Evolutionary conservation across 1,140 invertebrate species (phyloP), one percentile per base, ranked within the genome.

Genomic region (Triops longicaudatus): DNA sequence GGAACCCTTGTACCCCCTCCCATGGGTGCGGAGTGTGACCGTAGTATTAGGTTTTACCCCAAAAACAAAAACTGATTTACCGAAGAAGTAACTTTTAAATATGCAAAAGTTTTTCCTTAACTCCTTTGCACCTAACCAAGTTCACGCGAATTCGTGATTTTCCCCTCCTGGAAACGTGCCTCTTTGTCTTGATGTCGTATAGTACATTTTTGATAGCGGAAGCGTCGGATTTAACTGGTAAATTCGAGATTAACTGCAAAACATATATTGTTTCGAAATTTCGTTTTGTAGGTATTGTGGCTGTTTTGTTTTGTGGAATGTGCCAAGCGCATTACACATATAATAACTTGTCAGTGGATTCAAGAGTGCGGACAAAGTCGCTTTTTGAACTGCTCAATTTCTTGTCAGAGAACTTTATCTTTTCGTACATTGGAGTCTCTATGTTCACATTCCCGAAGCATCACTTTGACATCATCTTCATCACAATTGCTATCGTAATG

Each of bases 271-370:
- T n/a, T n/a, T n/a, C n/a, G n/a, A n/a, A 72, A 37, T 22, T 78
- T 42, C 31, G 11, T 50, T 74, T 83, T 87, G 63, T 84, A 93
- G 93, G 94, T 75, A 94, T 97, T 42, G 96, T 98, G 17, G 94
- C 97, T 78, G 96, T 99, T 0, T 84, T 99, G 73, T 99, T 99
- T 85, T 99, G 97, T 86, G 97, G 97, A 28, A 99, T 99, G 80
- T 98, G 95, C 81, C 98, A 99, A 86, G 98, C 98, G 50, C 98
- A 99, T 87, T 99, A 99, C 83, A 99, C 98, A 0, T 98, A 95
- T 86, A 98, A 98, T 85, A 99, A 99, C 85, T 85, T 99, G 31
- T 98, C 96, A 2, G 86, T 89, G 73, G 90, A 93, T 81, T 98
- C 97, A 1, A 89, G 96, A 79, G 88, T 89, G 77, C 87, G 96